Base-by-base conservation (phyloP, 1,140 invertebrate genomes). In the Cheumatopsyche charites region DNA sequence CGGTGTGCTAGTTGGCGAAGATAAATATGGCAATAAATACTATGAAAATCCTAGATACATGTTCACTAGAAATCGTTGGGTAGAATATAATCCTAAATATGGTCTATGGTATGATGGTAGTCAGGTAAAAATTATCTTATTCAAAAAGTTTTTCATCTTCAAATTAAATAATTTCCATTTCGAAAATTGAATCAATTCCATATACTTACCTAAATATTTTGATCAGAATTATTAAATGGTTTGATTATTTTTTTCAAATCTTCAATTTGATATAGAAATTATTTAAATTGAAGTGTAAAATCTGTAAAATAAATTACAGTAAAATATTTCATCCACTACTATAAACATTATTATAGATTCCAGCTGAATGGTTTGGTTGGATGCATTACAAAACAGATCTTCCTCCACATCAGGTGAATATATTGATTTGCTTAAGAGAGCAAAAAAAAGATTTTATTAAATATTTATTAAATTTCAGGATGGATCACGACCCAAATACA, bases 11-110 rank as follows among this genome's bases (percentile, higher is more conserved):
- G 88, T 98, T n/a, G 98, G 98, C n/a, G 88, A 88, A 71, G 98
- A 99, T 81, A 92, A 95, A 80, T 96, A 90, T 82, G 97, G 98
- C 36, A 99, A 99, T 83, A 96, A 93, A 81, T 99, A 99, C 82
- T 99, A 88, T 82, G 91, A 98, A 86, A 98, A 98, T 79, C 90
- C 92, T 25, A 84, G 86, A 47, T 95, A 93, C 80, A 97, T 98
- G 82, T 91, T 92, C 80, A 90, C 95, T 15, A 87, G 94, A 67
- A 98, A 97, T 84, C 87, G 98, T 75, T 99, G 97, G 97, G 90
- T 99, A 3, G 90, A 93, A 76, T 99, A 95, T 80, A 84, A 89
- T 9, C 89, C 92, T 12, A 87, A 90, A 58, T 80, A 82, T 73
- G 79, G 87, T 71, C 80, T 96, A 77, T 90, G 98, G 80, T 99